Evolutionary conservation across 2,888 invertebrate genomes (phyloP).

Genomic region (Aspidiotus destructor): DNA sequence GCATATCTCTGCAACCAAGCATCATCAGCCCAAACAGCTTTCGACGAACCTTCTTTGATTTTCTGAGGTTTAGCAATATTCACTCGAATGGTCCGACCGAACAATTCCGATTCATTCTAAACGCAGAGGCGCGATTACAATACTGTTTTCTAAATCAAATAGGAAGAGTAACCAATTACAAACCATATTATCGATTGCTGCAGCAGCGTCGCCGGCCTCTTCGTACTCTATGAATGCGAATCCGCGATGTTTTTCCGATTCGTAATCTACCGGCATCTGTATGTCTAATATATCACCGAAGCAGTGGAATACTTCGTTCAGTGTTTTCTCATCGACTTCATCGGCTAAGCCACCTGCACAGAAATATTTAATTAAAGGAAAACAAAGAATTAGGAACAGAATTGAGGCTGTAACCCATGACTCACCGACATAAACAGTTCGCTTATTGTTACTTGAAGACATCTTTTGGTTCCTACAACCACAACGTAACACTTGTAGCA

Average conservation of each 20-base stretch:
- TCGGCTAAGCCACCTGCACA: slow-evolving; percentile 66
- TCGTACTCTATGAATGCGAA: slow-evolving; percentile 99
- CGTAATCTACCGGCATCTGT: slow-evolving; percentile 95
- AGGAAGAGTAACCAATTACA: slow-evolving; percentile 12
- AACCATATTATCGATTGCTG: slow-evolving; percentile 98
- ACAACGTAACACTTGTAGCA: too few species aligned
- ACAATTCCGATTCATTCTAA: slow-evolving; percentile 94
- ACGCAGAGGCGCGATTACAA: background rate
- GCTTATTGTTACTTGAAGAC: slow-evolving; percentile 2
- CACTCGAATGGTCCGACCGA: slow-evolving; percentile 89
- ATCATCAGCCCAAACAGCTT: slow-evolving; percentile 97
- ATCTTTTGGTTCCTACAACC: background rate
- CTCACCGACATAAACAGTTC: slow-evolving; percentile 26
- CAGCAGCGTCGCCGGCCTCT: slow-evolving; percentile 92
- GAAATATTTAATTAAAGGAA: background rate
- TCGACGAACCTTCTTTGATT: slow-evolving; percentile 87
- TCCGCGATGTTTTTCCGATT: slow-evolving; percentile 93
- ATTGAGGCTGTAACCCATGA: background rate
- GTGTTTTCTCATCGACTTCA: slow-evolving; percentile 90
- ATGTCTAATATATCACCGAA: slow-evolving; percentile 98
- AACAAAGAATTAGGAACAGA: background rate
- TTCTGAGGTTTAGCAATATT: slow-evolving; percentile 95
- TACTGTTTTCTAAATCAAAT: too few species aligned
- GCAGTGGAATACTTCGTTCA: slow-evolving; percentile 94
- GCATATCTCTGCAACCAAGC: slow-evolving; percentile 96